These are phyloP conservation scores for Ptyas mucosa DNA, from an alignment of 2,113 vertebrate genomes.

Conservation along the genomic window DNA sequence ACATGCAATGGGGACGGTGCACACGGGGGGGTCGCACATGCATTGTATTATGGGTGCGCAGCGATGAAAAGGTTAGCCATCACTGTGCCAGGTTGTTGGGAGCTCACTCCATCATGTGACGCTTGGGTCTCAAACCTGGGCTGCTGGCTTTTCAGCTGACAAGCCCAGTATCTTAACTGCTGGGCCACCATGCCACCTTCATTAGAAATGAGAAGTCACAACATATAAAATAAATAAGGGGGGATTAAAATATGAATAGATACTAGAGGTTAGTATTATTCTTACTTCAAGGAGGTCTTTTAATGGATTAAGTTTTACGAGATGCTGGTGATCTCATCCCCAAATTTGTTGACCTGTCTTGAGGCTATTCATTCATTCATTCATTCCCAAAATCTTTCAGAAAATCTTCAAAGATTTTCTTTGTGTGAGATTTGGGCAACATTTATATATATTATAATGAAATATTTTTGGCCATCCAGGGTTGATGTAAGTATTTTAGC, in stretches of 20 bases:
- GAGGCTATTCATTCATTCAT: not conserved
- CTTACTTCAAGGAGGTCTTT: not conserved
- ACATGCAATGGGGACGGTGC: too few relatives aligned
- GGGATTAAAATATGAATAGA: not conserved
- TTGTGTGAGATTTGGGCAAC: not conserved
- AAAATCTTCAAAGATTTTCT: not conserved
- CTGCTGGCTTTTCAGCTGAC: not conserved
- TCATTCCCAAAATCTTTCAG: not conserved
- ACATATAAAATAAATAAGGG: not conserved
- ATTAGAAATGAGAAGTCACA: not conserved
- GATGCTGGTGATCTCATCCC: not conserved
- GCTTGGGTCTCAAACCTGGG: not conserved
- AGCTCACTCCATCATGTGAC: not conserved
- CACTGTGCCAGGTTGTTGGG: not conserved
- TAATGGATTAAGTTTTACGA: not conserved
- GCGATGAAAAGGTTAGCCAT: too few relatives aligned
- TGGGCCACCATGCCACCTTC: fast-evolving
- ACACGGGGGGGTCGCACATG: too few relatives aligned
- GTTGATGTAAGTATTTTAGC: not conserved
- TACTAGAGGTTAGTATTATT: not conserved
- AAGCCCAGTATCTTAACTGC: not conserved
- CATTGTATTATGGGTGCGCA: too few relatives aligned
- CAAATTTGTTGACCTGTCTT: not conserved
- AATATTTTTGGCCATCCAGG: not conserved
- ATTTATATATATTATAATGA: not conserved